Conservation (phyloP, 2,888 invertebrate genomes). For the Octonoba sinensis region DNA sequence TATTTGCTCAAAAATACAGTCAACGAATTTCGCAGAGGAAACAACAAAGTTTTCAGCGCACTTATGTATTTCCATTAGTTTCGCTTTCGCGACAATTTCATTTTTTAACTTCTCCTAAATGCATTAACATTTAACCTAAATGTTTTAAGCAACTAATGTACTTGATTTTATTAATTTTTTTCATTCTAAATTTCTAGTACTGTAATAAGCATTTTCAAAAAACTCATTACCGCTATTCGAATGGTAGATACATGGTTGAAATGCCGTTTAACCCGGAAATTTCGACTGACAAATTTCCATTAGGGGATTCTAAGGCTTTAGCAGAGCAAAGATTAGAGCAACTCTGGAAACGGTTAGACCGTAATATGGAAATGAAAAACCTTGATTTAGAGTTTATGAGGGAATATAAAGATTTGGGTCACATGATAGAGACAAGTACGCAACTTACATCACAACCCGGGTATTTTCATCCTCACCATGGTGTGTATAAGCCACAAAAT, state of each 20-base stretch:
- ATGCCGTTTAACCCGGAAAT: not conserved
- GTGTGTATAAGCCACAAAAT: not conserved
- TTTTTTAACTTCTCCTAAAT: too few species aligned
- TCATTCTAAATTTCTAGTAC: too few species aligned
- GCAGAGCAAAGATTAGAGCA: not conserved
- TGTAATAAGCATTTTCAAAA: not conserved
- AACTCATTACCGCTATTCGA: not conserved
- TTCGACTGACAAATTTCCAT: not conserved
- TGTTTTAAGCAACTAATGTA: too few species aligned
- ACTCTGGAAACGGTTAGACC: not conserved
- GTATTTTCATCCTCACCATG: not conserved
- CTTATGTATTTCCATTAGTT: too few species aligned
- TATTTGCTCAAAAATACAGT: too few species aligned
- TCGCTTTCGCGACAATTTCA: too few species aligned
- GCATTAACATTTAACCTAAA: too few species aligned
- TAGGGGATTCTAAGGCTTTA: constrained; percentile 10
- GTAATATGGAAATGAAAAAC: not conserved
- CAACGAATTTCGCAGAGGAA: too few species aligned
- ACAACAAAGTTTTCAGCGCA: too few species aligned
- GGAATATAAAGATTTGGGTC: constrained; percentile 1
- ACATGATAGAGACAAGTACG: not conserved
- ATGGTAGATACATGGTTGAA: constrained; percentile 17
- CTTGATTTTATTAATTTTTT: too few species aligned
- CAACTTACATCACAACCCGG: not conserved
- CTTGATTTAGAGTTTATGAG: not conserved